phyloP scores from a whole-genome alignment of 2,113 vertebrate species.

The Eulemur rufifrons region DNA sequence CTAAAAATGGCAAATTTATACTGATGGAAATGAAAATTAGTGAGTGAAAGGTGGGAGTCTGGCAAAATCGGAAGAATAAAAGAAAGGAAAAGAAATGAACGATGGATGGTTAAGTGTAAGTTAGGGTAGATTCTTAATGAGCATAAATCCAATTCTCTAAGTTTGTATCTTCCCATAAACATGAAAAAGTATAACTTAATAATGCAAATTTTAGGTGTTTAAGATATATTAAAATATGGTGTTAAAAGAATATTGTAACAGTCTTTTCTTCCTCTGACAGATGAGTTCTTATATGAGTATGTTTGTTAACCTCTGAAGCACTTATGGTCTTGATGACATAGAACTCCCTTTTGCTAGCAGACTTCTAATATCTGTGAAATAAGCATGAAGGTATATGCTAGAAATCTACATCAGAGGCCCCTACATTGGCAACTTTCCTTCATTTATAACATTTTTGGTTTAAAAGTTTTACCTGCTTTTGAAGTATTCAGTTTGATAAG shows the following conservation, averaged over 20 bases:
- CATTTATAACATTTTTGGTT: background rate
- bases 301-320: background rate
- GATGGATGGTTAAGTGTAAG: background rate
- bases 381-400: background rate
- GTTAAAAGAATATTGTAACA: background rate
- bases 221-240: background rate
- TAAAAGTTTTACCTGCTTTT: background rate
- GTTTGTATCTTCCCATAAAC: background rate
- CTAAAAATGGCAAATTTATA: background rate
- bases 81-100: background rate
- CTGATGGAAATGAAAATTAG: background rate
- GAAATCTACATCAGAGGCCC: background rate
- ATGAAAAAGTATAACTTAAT: background rate
- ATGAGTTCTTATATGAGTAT: background rate
- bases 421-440: background rate
- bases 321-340: background rate
- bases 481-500: slow-evolving; percentile 4
- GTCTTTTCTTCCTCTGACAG: background rate
- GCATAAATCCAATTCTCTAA: background rate
- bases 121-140: background rate
- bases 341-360: background rate
- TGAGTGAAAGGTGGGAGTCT: background rate
- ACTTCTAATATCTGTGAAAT: background rate
- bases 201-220: background rate
- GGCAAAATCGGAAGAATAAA: background rate